phyloP scores from a whole-genome alignment of 2,113 vertebrate species.

The Panthera leo region DNA sequence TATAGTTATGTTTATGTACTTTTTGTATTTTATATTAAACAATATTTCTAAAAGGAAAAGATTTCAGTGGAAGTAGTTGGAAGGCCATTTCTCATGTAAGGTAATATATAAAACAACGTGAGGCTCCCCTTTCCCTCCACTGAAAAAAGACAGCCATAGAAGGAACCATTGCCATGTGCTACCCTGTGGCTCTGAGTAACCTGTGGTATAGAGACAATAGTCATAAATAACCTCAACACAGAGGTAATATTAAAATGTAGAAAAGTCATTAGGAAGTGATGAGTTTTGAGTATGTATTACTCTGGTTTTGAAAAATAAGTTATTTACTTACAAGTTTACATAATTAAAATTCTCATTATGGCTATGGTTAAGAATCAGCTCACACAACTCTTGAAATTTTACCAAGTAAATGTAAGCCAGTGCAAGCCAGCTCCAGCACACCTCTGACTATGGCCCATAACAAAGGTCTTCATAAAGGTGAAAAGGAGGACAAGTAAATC shows the following conservation, averaged over 20 bases:
- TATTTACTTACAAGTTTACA: neutral
- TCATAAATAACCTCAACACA: neutral
- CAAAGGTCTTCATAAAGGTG: neutral
- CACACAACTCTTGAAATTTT: neutral
- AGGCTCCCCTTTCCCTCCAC: neutral
- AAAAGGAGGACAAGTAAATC: neutral
- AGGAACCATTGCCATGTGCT: neutral
- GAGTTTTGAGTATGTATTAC: neutral
- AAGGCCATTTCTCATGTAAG: neutral
- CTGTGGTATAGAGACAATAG: rapidly evolving
- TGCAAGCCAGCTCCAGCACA: neutral
- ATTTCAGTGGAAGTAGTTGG: neutral
- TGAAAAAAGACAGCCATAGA: neutral
- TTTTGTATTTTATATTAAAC: neutral
- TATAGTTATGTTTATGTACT: neutral
- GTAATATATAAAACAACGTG: neutral
- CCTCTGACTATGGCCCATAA: neutral
- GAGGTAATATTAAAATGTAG: neutral
- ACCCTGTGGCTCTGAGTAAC: rapidly evolving
- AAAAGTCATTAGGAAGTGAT: neutral
- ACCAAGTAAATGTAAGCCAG: neutral
- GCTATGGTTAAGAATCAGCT: neutral
- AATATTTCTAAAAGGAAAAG: neutral
- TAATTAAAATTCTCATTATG: neutral
- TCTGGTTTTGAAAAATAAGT: neutral